Conservation (phyloP, 2,113 vertebrate species). For the Varanus salvator region DNA sequence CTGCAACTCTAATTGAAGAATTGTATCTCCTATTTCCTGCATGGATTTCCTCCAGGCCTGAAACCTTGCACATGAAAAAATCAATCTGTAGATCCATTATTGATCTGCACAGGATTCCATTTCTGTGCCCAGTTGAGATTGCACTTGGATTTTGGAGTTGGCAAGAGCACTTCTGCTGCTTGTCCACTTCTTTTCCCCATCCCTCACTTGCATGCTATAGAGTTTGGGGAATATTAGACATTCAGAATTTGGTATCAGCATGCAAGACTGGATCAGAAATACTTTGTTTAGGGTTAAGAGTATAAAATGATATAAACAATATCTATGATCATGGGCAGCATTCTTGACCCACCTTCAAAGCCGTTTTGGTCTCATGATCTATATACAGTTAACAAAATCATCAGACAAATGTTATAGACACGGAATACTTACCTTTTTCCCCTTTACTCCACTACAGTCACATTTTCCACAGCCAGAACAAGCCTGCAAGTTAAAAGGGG, state of each 20-base stretch:
- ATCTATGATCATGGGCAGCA: not conserved
- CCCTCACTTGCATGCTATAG: not conserved
- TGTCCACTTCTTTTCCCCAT: no score
- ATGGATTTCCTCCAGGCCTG: not conserved
- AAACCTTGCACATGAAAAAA: not conserved
- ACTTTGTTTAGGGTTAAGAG: not conserved
- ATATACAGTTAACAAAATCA: not conserved
- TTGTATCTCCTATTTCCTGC: not conserved
- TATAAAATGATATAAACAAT: not conserved
- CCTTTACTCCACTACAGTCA: slow-evolving; percentile 96
- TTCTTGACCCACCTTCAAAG: not conserved
- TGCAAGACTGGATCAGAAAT: not conserved
- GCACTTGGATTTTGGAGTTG: not conserved
- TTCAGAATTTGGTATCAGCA: not conserved
- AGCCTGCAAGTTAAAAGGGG: slow-evolving; percentile 79
- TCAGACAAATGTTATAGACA: not conserved
- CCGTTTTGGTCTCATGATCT: not conserved
- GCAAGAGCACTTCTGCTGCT: no score
- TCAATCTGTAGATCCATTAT: not conserved
- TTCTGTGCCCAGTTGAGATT: not conserved
- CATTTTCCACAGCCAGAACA: slow-evolving; percentile 94
- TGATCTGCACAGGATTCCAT: not conserved
- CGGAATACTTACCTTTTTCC: slow-evolving; percentile 86
- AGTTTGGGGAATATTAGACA: not conserved
- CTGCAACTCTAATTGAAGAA: no score